A percentile compares a stretch with the other conserved stretches of the same genome.
phyloP scores from a whole-genome alignment of 1,140 invertebrate genomes.

The Procambarus clarkii region DNA sequence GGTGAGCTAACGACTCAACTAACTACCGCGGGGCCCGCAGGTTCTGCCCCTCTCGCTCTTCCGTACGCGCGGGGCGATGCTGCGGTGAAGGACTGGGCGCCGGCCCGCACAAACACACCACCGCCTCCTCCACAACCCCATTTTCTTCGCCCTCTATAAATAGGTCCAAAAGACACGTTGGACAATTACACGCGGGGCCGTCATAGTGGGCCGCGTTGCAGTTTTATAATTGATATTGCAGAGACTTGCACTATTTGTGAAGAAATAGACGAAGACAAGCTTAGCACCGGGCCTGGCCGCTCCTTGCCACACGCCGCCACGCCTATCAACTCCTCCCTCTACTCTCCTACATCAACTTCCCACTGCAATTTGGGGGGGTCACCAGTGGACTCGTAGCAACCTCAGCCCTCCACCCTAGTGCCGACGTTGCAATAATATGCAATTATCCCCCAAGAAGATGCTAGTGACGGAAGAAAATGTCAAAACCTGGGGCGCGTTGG shows the following conservation, averaged over 20 bases:
- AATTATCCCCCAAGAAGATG: too few relatives aligned
- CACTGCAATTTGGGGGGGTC: too few relatives aligned
- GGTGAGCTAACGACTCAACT: slow-evolving; percentile 54
- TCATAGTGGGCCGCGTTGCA: neutral
- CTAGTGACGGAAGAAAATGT: too few relatives aligned
- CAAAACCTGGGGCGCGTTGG: too few relatives aligned
- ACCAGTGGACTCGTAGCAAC: too few relatives aligned
- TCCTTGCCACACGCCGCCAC: neutral
- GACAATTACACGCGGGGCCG: neutral
- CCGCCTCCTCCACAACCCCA: slow-evolving; percentile 15
- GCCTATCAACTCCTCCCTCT: neutral
- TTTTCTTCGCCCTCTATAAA: slow-evolving; percentile 7
- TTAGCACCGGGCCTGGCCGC: neutral
- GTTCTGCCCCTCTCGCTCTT: slow-evolving; percentile 47
- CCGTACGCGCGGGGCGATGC: slow-evolving; percentile 31
- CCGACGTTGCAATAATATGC: too few relatives aligned
- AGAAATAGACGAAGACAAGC: neutral
- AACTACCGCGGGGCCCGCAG: slow-evolving; percentile 23
- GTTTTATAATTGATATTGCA: neutral
- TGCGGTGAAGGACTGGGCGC: slow-evolving; percentile 35
- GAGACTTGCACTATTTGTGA: neutral
- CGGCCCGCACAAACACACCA: neutral
- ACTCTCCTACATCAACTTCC: too few relatives aligned
- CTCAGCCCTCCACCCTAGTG: too few relatives aligned
- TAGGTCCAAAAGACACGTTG: neutral